Evolutionary conservation across 2,113 vertebrate genomes (phyloP), one percentile per base, ranked within the genome.

Genomic region (Malaclemys terrapin): DNA sequence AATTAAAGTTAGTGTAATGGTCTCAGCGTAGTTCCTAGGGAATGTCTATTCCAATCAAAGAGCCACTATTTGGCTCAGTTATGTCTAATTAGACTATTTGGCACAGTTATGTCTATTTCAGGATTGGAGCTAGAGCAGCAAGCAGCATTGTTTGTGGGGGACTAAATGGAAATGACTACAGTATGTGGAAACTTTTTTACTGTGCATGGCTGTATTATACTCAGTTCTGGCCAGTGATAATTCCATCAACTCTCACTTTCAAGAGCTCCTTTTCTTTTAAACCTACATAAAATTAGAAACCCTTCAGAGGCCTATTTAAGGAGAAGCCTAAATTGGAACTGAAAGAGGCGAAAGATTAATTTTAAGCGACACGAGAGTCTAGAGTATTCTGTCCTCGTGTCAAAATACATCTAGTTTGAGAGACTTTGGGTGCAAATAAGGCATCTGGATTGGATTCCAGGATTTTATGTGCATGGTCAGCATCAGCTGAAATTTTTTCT

Each of bases 301-400:
- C 1, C 84, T 80, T 84, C 52, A 57, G 82, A 80, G 0, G 0
- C 62, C 69, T 7, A 57, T 0, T 0, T 38, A 87, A 22, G 0
- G 1, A 93, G 92, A 89, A 86, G 1, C 12, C 20, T 56, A 22
- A 29, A 82, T 14, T 54, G 13, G 42, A 75, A 82, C 38, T 52
- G 56, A 82, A 50, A n/a, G 13, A 47, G 57, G n/a, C 50, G n/a
- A 25, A 82, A 82, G 52, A 62, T 4, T 2, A 72, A 35, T 53
- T 59, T 92, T 8, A 5, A 88, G 29, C 16, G 10, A 47, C 76
- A 29, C 53, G 12, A 8, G 72, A 84, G 49, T 84, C 59, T 47
- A 57, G 6, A 42, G 24, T 88, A 76, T 35, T 75, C 10, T 6
- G 42, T 10, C 14, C 29, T 38, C 49, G 54, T 87, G 94, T 88